A percentile compares a stretch with the other conserved stretches of the same genome.
Conservation (phyloP, 1,140 invertebrate species). For the Hyposmocoma kahamanoa region DNA sequence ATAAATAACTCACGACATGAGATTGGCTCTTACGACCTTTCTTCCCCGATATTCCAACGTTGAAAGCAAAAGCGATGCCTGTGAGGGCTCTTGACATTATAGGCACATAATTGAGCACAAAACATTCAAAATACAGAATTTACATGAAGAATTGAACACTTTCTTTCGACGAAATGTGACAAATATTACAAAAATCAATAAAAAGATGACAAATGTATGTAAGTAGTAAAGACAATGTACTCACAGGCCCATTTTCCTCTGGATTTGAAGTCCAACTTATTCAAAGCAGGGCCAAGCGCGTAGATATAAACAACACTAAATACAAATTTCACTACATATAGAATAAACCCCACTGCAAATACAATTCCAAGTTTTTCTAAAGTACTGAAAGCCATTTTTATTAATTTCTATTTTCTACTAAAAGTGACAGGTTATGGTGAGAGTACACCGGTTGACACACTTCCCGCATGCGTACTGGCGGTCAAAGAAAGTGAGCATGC, state of each 20-base stretch:
- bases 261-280: slow-evolving; percentile 51
- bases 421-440: slow-evolving; percentile 23
- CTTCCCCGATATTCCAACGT: no score
- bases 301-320: slow-evolving; percentile 40
- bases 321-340: slow-evolving; percentile 29
- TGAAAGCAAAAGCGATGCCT: no score
- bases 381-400: slow-evolving; percentile 27
- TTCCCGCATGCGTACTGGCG: slow-evolving; percentile 34
- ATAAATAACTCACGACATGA: no score
- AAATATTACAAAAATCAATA: no score
- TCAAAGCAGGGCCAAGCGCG: slow-evolving; percentile 39
- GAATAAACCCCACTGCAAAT: slow-evolving; percentile 19
- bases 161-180: no score
- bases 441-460: slow-evolving; percentile 28
- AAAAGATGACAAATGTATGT: no score
- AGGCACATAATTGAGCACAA: no score
- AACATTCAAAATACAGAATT: no score
- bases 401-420: slow-evolving; percentile 1
- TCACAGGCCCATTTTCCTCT: slow-evolving; percentile 63
- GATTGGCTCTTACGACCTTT: no score
- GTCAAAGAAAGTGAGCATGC: slow-evolving; percentile 32
- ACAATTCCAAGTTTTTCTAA: slow-evolving; percentile 36
- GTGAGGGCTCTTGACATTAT: no score
- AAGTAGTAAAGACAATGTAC: no score
- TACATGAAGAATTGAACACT: no score